These are phyloP conservation scores for Baryphthengus martii DNA, from an alignment of 2,113 vertebrate genomes.

Conservation along the genomic window DNA sequence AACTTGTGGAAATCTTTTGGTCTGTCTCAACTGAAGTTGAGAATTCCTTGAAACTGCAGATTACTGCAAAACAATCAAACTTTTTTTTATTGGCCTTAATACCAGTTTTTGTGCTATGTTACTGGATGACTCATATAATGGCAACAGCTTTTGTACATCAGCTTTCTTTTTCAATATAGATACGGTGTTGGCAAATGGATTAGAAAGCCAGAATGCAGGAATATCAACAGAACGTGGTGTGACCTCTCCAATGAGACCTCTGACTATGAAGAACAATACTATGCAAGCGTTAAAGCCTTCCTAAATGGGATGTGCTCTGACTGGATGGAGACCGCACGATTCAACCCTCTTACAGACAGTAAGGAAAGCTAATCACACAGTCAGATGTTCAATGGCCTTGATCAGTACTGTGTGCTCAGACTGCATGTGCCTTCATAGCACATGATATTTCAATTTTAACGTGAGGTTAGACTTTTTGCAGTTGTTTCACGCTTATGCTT, in stretches of 20 bases:
- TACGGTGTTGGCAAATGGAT: conserved; percentile 86
- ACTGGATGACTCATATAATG: neutral
- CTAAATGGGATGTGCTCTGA: conserved; percentile 63
- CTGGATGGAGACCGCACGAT: conserved; percentile 77
- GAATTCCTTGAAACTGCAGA: neutral
- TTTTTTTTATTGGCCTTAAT: neutral
- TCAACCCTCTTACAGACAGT: conserved; percentile 86
- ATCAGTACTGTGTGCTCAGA: neutral
- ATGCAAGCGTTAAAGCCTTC: conserved; percentile 79
- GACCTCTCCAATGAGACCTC: conserved; percentile 85
- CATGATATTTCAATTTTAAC: neutral
- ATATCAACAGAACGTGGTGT: conserved; percentile 77
- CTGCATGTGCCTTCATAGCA: neutral
- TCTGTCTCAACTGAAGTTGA: neutral
- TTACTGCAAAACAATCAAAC: neutral
- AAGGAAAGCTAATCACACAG: conserved; percentile 63
- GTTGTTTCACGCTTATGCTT: neutral
- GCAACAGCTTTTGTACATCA: neutral
- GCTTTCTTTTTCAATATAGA: conserved; percentile 62
- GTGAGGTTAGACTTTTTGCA: neutral
- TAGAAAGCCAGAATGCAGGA: conserved; percentile 73
- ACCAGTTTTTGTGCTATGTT: neutral
- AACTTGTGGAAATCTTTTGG: neutral
- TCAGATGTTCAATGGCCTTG: neutral
- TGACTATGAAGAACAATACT: conserved; percentile 78